Percentiles rank a stretch among this genome's conserved stretches.
Evolutionary conservation across 2,113 vertebrate species (phyloP).

Genomic region (Oryzias javanicus): DNA sequence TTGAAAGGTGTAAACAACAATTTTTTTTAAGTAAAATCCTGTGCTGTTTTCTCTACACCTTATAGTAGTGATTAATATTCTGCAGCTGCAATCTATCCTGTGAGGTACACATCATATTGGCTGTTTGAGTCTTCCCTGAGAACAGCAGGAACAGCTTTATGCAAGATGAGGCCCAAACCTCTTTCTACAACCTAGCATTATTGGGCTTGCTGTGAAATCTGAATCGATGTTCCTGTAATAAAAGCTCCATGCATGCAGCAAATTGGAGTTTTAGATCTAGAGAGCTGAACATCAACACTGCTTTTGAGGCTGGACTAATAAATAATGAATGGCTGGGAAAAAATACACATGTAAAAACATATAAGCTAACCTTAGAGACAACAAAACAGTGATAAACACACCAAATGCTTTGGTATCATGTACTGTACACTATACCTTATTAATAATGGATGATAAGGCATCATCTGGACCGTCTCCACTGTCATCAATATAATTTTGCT

Average conservation of each 20-base stretch:
- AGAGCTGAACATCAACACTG: conserved; percentile 45
- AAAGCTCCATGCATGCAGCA: conserved; percentile 60
- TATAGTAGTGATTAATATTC: background rate
- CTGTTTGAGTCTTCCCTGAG: conserved; percentile 40
- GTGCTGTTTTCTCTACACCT: background rate
- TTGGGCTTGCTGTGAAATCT: conserved; percentile 60
- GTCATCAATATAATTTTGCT: conserved; percentile 12
- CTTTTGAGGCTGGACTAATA: conserved; percentile 40
- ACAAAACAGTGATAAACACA: background rate
- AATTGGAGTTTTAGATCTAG: conserved; percentile 57
- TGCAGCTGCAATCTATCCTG: conserved; percentile 29
- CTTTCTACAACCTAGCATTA: conserved; percentile 40
- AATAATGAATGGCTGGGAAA: conserved; percentile 59
- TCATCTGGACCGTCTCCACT: conserved; percentile 32
- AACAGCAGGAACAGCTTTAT: conserved; percentile 22
- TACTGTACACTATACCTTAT: conserved; percentile 18
- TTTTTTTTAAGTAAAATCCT: background rate
- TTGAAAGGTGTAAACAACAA: too few relatives aligned
- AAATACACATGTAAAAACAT: conserved; percentile 12
- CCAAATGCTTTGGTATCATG: background rate
- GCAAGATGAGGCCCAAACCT: conserved; percentile 34
- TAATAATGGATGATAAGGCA: conserved; percentile 44
- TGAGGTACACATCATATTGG: conserved; percentile 33
- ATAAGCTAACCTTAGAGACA: conserved; percentile 14
- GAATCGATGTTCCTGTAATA: conserved; percentile 67